phyloP scores from a whole-genome alignment of 2,888 invertebrate species.

The Drosophila kokeensis region DNA sequence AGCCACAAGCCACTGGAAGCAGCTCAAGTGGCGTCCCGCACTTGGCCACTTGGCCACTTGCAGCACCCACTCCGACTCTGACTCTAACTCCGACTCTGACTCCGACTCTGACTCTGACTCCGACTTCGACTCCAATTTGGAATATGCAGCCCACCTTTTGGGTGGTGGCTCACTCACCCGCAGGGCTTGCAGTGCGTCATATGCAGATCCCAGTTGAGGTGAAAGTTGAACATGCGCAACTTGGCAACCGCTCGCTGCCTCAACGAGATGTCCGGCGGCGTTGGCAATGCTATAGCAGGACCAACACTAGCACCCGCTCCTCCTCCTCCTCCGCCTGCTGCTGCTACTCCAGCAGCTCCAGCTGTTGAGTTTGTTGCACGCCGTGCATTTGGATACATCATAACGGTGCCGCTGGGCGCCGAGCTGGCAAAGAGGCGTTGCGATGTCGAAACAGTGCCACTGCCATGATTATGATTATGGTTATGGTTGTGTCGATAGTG shows the following conservation, averaged over 20 bases:
- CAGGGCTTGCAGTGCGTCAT: conserved; percentile 85
- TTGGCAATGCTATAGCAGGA: conserved; percentile 46
- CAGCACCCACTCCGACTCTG: conserved; percentile 33
- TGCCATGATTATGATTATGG: conserved; percentile 32
- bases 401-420: conserved; percentile 83
- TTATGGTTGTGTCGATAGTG: conserved; percentile 69
- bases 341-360: conserved; percentile 21
- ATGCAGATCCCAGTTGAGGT: conserved; percentile 85
- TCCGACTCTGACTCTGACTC: conserved; percentile 6
- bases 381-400: conserved; percentile 82
- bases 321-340: conserved; percentile 24
- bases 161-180: conserved; percentile 80
- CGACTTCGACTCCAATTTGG: conserved; percentile 1
- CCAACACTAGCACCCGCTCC: conserved; percentile 23
- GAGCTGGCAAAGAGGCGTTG: conserved; percentile 79
- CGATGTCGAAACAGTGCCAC: conserved; percentile 53
- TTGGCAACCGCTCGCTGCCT: conserved; percentile 85
- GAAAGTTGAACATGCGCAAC: conserved; percentile 85
- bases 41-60: conserved; percentile 59
- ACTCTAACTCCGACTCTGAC: conserved; percentile 34
- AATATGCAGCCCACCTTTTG: conserved; percentile 3
- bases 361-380: conserved; percentile 37
- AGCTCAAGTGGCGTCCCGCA: conserved; percentile 60
- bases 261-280: conserved; percentile 83
- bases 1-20: conserved; percentile 66